A percentile compares a stretch with the other conserved stretches of the same genome.
Conservation (phyloP, 2,113 vertebrate genomes). For the Marmota flaviventris region DNA sequence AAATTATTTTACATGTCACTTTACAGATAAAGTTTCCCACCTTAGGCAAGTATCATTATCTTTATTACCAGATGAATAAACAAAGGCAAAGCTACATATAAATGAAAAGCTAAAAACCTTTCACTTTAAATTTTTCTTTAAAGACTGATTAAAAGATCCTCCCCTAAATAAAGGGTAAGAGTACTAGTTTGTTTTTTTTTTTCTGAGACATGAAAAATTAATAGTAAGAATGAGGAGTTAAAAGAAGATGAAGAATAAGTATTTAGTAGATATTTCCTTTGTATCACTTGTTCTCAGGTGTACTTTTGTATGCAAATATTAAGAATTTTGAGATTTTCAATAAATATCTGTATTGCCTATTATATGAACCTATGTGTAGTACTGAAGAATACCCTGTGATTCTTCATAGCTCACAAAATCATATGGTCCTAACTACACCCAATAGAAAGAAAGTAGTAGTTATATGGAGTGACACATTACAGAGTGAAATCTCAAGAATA, state of each 20-base stretch:
- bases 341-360: neutral
- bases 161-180: neutral
- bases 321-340: neutral
- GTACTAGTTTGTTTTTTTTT: neutral
- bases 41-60: neutral
- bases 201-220: neutral
- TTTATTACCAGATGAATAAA: neutral
- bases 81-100: neutral
- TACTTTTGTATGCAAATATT: neutral
- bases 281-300: neutral
- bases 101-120: neutral
- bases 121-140: neutral
- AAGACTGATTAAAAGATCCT: neutral
- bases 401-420: neutral
- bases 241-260: neutral
- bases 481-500: conserved; percentile 3
- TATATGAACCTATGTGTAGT: neutral
- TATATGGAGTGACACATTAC: neutral
- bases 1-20: neutral
- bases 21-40: neutral
- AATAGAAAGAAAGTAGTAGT: neutral
- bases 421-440: neutral
- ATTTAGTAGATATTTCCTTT: neutral
- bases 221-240: neutral
- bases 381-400: neutral